Evolutionary conservation across 2,888 invertebrate species (phyloP), one percentile per base, ranked within the genome.

Genomic region (Diplolepis rosae): DNA sequence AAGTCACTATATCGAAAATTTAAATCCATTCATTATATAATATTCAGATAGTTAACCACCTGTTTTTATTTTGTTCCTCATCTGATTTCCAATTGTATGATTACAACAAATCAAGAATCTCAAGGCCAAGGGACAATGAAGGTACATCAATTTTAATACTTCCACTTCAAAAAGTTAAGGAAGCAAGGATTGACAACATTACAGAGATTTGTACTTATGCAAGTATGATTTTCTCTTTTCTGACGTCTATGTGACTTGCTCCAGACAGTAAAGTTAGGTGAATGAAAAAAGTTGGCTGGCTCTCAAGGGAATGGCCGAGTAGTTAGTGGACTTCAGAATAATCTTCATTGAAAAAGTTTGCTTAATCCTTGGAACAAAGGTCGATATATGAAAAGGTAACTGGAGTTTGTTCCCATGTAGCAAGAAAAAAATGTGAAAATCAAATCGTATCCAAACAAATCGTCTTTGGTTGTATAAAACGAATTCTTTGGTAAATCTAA

Each of bases 281-380:
- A 85, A 85, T 84, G 85, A 84, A 84, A 85, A 85, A 87, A 85
- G 86, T 87, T 87, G 78, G 77, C 79, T 74, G 77, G 74, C 82
- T 81, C 85, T 83, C 82, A 77, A 82, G 84, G 81, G 84, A 84
- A 78, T 77, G 73, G 76, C 77, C 79, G 80, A 83, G 86, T 84
- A 87, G 87, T 87, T 87, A 86, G 83, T 82, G 78, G 15, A 84
- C 85, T 84, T 83, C 77, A 79, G 82, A 84, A 87, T 87, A 87
- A 87, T 87, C 87, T 88, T 88, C 87, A 88, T 88, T 87, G 87
- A 85, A 87, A 88, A 88, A 88, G 87, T 88, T 87, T 79, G 74
- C 80, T 77, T 80, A 80, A 81, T 81, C 76, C 77, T 79, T 76
- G 76, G 73, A 80, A 78, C 77, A 77, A 75, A 73, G 74, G 72